A percentile compares a stretch with the other conserved stretches of the same genome.
Conservation (phyloP, 2,888 invertebrate genomes). For the Ectemnius cavifrons region DNA sequence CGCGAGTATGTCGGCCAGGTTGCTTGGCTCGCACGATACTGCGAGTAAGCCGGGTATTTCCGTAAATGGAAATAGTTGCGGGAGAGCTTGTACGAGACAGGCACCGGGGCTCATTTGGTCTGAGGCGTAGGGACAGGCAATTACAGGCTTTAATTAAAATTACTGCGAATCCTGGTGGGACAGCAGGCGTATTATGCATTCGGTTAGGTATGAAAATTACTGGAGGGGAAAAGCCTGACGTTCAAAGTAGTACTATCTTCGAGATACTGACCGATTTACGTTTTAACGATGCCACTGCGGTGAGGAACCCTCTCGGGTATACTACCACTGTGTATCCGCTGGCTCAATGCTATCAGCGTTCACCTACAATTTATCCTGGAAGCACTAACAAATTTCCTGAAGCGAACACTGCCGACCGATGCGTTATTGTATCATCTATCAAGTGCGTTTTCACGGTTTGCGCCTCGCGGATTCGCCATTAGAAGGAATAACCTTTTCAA, state of each 20-base stretch:
- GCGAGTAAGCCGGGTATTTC: not conserved
- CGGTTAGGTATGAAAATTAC: slow-evolving; percentile 27
- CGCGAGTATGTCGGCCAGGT: too few relatives aligned
- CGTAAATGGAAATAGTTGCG: slow-evolving; percentile 41
- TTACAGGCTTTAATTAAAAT: slow-evolving; percentile 49
- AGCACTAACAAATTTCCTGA: not conserved
- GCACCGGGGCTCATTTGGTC: slow-evolving; percentile 9
- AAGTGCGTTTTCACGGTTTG: too few relatives aligned
- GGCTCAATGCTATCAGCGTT: not conserved
- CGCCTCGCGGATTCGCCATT: not conserved
- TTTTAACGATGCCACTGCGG: not conserved
- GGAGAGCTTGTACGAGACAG: not conserved
- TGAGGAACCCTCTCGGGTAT: not conserved
- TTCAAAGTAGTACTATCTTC: not conserved
- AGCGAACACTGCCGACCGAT: not conserved
- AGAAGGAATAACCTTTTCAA: too few relatives aligned
- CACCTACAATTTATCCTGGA: not conserved
- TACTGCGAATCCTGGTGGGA: slow-evolving; percentile 17
- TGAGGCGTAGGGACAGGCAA: slow-evolving; percentile 18
- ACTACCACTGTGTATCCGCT: not conserved
- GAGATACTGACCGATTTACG: slow-evolving; percentile 6
- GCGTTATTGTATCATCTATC: too few relatives aligned
- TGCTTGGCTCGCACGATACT: too few relatives aligned
- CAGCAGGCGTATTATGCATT: slow-evolving; percentile 5
- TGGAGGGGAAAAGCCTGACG: not conserved